Evolutionary conservation across 1,140 invertebrate species (phyloP), one percentile per base, ranked within the genome.

Genomic region (Choristoneura fumiferana): DNA sequence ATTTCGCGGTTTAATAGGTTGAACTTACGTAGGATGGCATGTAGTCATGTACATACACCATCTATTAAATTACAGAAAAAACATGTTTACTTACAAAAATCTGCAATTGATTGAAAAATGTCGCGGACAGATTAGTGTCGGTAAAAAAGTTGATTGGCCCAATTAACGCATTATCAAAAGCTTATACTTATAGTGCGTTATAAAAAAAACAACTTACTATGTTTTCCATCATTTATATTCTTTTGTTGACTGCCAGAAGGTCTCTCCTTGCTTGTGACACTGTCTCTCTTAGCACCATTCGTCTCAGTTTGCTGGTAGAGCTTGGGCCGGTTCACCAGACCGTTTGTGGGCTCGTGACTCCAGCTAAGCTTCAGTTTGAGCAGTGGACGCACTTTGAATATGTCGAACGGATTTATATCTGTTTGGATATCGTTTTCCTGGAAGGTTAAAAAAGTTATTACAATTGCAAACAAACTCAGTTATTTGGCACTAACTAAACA

Each of bases 311-410:
- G 84, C 49, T 87, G 87, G 56, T 87, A 88, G 0, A 92, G 87
- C 57, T 91, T 91, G 33, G 93, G 92, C 70, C 92, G 89, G 67
- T 94, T n/a, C 12, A 96, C 95, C 14, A 93, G 76, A 33, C 92
- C 92, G 40, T 92, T 92, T 37, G 93, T 92, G 0, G 93, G 91
- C 67, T 95, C 94, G 53, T 93, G 93, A 54, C 94, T 94, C 95
- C 96, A 97, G 66, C 92, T 93, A 37, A 98, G 84, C 71, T 94
- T 93, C 72, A 98, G 95, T 85, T 97, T 97, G 4, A 98, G 87
- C 45, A 94, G 94, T 1, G 96, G 95, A 67, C 93, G 92, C 63
- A 94, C 92, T 83, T 93, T 93, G 62, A 95, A 95, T 52, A 93
- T 90, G 67, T 95, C 94, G 67, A 95, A 94, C 43, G n/a, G n/a